These are phyloP conservation scores for Hydrophis major DNA, from an alignment of 2,797 vertebrate species.

Conservation along the genomic window DNA sequence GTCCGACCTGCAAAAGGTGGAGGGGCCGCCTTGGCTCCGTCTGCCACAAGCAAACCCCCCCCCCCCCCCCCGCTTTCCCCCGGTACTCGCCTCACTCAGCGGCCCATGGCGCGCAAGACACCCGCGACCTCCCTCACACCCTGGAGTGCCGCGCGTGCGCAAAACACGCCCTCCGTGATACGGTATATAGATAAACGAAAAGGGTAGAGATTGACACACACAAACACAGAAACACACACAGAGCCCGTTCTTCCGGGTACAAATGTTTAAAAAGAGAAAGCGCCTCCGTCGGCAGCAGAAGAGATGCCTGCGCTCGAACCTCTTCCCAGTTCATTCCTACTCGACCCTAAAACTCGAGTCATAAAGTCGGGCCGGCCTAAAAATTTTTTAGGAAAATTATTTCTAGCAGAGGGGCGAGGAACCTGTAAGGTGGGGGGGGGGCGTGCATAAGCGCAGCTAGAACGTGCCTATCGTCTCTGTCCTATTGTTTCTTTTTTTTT, in stretches of 20 bases:
- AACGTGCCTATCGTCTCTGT: no score
- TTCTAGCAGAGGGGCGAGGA: no score
- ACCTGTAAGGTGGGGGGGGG: no score
- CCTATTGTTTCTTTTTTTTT: no score
- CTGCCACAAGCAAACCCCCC: not conserved
- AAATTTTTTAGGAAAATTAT: no score
- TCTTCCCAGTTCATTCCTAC: not conserved
- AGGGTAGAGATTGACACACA: not conserved
- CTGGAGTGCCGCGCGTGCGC: not conserved
- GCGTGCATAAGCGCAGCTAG: no score
- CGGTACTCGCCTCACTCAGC: not conserved
- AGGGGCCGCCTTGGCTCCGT: not conserved
- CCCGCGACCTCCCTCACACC: no score
- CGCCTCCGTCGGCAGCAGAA: not conserved
- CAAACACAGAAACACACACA: accelerated
- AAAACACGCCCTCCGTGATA: accelerated
- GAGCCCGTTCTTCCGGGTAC: accelerated
- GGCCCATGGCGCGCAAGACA: accelerated
- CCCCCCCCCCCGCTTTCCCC: not conserved
- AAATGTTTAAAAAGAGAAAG: not conserved
- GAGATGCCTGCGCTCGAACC: no score
- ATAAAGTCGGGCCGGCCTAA: no score
- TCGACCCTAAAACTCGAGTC: not conserved
- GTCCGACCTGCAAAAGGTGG: not conserved
- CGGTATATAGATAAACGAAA: not conserved